Evolutionary conservation across 2,113 vertebrate genomes (phyloP).

Genomic region (Stictonetta naevosa): DNA sequence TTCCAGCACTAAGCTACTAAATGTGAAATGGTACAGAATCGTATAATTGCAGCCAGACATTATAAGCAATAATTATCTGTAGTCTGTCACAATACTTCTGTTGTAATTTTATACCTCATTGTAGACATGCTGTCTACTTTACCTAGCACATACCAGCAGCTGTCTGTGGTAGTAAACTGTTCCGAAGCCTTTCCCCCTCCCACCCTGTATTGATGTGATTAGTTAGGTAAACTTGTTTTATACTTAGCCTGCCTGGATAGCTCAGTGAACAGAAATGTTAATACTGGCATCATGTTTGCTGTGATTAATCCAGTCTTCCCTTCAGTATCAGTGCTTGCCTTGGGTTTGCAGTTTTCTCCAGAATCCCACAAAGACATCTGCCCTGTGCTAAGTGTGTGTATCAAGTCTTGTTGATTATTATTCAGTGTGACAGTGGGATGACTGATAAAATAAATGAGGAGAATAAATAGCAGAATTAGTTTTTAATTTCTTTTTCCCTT

Average conservation of each 20-base stretch:
- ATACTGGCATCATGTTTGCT: not conserved
- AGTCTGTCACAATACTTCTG: constrained; percentile 11
- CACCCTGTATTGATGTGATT: not conserved
- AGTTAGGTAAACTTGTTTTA: constrained; percentile 10
- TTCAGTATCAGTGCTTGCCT: constrained; percentile 22
- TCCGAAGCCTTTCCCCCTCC: not conserved
- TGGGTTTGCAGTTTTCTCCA: constrained; percentile 42
- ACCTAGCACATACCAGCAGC: not conserved
- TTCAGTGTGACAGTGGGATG: constrained; percentile 71
- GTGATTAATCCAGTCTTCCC: constrained; percentile 35
- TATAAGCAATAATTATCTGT: constrained; percentile 32
- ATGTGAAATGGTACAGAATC: not conserved
- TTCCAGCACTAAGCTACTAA: not conserved
- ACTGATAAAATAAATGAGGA: constrained; percentile 80
- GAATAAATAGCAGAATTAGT: constrained; percentile 78
- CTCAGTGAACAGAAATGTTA: constrained; percentile 33
- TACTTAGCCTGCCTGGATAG: not conserved
- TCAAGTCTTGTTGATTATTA: constrained; percentile 74
- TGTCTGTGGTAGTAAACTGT: not conserved
- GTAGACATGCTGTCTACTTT: constrained; percentile 16
- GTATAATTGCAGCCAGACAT: not conserved
- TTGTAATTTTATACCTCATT: constrained; percentile 28
- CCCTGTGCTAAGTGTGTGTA: constrained; percentile 46
- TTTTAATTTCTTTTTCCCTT: constrained; percentile 80
- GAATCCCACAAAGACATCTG: constrained; percentile 9